Percentiles rank a stretch among this genome's conserved stretches.
phyloP scores from a whole-genome alignment of 2,113 vertebrate genomes.

The Ciconia maguari region DNA sequence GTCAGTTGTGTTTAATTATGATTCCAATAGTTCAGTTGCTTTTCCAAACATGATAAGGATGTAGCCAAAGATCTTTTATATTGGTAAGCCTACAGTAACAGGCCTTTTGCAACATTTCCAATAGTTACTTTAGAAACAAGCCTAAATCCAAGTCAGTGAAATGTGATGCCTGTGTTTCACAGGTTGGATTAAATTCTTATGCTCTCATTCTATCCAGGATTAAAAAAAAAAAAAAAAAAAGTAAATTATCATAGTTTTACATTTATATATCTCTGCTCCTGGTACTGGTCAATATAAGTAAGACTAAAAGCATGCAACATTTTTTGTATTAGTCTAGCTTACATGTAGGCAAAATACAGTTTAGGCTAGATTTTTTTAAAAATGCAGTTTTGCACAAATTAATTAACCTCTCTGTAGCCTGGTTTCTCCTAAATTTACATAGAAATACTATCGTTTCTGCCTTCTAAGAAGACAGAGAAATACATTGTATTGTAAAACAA shows the following conservation, averaged over 20 bases:
- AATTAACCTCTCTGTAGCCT: background rate
- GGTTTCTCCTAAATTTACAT: background rate
- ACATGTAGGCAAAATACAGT: background rate
- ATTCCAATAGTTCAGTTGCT: background rate
- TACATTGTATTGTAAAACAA: background rate
- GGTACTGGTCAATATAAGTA: background rate
- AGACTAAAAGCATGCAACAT: background rate
- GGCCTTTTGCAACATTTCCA: conserved; percentile 14
- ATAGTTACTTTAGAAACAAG: background rate
- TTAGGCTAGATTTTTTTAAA: background rate
- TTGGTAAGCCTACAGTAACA: background rate
- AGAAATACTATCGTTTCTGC: background rate
- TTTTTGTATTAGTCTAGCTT: background rate
- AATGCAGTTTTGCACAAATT: background rate
- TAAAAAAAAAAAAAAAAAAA: background rate
- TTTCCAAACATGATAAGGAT: background rate
- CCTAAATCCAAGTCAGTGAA: background rate
- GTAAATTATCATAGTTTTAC: background rate
- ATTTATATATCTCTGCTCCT: background rate
- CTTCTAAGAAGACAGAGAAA: background rate
- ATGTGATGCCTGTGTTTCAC: background rate
- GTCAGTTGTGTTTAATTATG: conserved; percentile 13
- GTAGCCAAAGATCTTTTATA: background rate
- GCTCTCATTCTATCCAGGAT: background rate
- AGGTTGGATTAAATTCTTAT: background rate